Evolutionary conservation across 2,888 invertebrate genomes (phyloP).

Genomic region (Clanis bilineata): DNA sequence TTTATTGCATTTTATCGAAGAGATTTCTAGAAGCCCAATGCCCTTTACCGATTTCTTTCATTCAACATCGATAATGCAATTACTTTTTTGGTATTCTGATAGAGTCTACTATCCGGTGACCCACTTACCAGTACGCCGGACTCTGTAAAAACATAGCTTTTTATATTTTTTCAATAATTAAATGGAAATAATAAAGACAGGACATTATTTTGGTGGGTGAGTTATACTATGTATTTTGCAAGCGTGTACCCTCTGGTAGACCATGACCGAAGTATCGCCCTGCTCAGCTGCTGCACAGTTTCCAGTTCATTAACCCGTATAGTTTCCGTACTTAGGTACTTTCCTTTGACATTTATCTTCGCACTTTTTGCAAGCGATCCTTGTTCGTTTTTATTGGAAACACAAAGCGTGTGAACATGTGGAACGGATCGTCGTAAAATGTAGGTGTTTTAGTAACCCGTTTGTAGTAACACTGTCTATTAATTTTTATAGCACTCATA

Average conservation of each 20-base stretch:
- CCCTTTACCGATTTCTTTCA: too few species aligned
- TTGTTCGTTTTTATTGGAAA: constrained; percentile 38
- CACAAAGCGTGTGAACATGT: constrained; percentile 37
- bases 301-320: constrained; percentile 64
- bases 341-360: constrained; percentile 58
- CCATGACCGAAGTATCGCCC: constrained; percentile 40
- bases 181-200: too few species aligned
- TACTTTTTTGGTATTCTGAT: too few species aligned
- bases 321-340: constrained; percentile 59
- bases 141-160: too few species aligned
- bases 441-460: neutral
- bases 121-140: too few species aligned
- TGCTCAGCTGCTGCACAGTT: constrained; percentile 45
- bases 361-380: constrained; percentile 43
- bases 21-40: too few species aligned
- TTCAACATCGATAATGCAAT: too few species aligned
- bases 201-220: too few species aligned
- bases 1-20: too few species aligned
- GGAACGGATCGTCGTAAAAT: constrained; percentile 26
- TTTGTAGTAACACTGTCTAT: neutral
- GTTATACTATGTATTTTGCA: constrained; percentile 8
- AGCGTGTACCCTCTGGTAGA: constrained; percentile 11
- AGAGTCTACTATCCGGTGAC: too few species aligned
- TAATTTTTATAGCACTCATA: neutral
- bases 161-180: too few species aligned